Evolutionary conservation across 2,113 vertebrate species (phyloP), one percentile per base, ranked within the genome.

Genomic region (Pantherophis guttatus): DNA sequence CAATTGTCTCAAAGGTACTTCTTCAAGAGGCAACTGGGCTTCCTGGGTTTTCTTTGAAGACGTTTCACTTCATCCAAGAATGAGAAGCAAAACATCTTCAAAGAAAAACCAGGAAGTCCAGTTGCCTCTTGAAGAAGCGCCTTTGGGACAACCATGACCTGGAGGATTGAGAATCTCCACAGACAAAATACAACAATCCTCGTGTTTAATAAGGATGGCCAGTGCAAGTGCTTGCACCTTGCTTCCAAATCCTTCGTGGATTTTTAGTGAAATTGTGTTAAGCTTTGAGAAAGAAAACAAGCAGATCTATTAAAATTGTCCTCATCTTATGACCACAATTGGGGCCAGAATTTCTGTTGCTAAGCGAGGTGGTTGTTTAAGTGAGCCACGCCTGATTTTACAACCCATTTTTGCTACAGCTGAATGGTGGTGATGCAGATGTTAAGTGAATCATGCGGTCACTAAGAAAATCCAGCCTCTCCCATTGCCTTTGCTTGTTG

Each of bases 241-340:
- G 65, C 1, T 86, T 50, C 39, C 96, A 50, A 50, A 50, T 50
- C 48, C 44, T 97, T 96, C 95, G 97, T 95, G 97, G 97, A 97
- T 95, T 95, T 93, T 96, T 97, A 96, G 97, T 97, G 98, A 98
- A 98, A 98, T 97, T 96, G 97, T 93, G 94, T 95, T 97, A 96
- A 8, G 96, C 96, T 92, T 97, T 97, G 97, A 98, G 96, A 97
- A 90, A 53, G 97, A 97, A 96, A 97, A 97, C n/a, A 17, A 81
- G 70, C n/a, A 8, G n/a, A 39, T 8, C 15, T 39, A 15, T 39
- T 81, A 39, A 98, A 97, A 97, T 96, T 96, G 97, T 97, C 97
- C 97, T 65, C 62, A 29, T 13, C 12, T 5, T n/a, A 65, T 13
- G 29, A 65, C 26, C 62, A 65, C 62, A 65, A 65, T 6, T 65